Evolutionary conservation across 2,888 invertebrate genomes (phyloP), one percentile per base, ranked within the genome.

Genomic region (Nomada fucata): DNA sequence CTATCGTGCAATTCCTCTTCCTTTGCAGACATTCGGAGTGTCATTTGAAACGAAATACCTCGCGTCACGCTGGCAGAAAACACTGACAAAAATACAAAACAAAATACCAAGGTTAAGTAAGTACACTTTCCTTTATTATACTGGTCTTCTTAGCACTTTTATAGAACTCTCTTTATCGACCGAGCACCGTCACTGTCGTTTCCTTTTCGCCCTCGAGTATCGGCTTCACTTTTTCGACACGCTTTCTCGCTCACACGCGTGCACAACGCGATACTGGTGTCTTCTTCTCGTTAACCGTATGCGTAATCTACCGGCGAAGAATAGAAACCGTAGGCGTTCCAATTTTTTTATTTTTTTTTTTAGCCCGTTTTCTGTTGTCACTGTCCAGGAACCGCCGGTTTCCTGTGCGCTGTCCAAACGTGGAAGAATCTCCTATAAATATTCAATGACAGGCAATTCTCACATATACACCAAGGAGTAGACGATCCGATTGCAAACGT

Each of bases 11-110:
- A 36, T 59, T 63, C 44, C 11, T 26, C 81, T 57, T 78, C 47
- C 69, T 64, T 72, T 63, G 64, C 69, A 72, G 84, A 84, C 84
- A 86, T 86, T 86, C 81, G 86, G 18, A 5, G 69, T 70, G 50
- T 71, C 50, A 42, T 59, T 50, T 42, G 36, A 44, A 11, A 18
- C 18, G 81, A 61, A 70, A 52, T 60, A 20, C 18, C 52, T 36
- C n/a, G 11, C 44, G 29, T 42, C 61, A 44, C 78, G 15, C n/a
- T 13, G 47, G n/a, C 60, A 47, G 23, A 29, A 11, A 53, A 36
- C 65, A 79, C 79, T 15, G 60, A 20, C 55, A 50, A 42, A 42
- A 53, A 42, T 44, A 2, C 20, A 29, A 70, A 26, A n/a, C 29
- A 29, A 47, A 63, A 53, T 18, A 72, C 53, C 53, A 20, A 53